Evolutionary conservation across 2,113 vertebrate genomes (phyloP).

Genomic region (Vicugna pacos): DNA sequence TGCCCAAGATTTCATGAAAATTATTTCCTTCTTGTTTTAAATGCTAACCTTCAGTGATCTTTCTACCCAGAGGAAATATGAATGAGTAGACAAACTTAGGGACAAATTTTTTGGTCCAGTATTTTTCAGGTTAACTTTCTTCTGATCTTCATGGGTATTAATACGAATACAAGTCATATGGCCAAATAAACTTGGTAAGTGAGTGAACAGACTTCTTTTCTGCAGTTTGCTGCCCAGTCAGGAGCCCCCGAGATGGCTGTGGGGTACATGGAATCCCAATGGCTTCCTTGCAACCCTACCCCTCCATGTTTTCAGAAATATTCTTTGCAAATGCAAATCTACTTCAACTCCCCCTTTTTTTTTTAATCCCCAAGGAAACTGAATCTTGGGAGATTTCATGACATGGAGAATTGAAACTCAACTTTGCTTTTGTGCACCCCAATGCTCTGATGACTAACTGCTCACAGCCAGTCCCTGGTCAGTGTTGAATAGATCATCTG

Average conservation of each 20-base stretch:
- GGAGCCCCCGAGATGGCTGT: not conserved
- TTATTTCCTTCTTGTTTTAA: not conserved
- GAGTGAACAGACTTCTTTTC: accelerated
- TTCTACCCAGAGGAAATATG: not conserved
- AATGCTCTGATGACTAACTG: not conserved
- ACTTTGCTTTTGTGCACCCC: accelerated
- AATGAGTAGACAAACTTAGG: not conserved
- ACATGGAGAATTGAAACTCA: not conserved
- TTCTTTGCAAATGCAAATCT: not conserved
- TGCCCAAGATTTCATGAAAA: not conserved
- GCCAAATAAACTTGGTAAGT: not conserved
- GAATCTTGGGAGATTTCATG: not conserved
- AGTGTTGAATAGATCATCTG: not conserved
- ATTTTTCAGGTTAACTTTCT: not conserved
- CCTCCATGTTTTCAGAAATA: not conserved
- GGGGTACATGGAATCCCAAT: accelerated
- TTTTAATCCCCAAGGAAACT: not conserved
- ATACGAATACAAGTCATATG: not conserved
- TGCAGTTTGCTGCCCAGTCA: not conserved
- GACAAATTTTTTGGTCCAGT: not conserved
- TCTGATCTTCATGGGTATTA: not conserved
- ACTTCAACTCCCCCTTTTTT: accelerated
- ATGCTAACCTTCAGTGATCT: not conserved
- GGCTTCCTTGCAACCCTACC: no score
- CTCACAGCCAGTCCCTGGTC: not conserved